phyloP scores from a whole-genome alignment of 1,140 invertebrate genomes.

The Agrilus planipennis region DNA sequence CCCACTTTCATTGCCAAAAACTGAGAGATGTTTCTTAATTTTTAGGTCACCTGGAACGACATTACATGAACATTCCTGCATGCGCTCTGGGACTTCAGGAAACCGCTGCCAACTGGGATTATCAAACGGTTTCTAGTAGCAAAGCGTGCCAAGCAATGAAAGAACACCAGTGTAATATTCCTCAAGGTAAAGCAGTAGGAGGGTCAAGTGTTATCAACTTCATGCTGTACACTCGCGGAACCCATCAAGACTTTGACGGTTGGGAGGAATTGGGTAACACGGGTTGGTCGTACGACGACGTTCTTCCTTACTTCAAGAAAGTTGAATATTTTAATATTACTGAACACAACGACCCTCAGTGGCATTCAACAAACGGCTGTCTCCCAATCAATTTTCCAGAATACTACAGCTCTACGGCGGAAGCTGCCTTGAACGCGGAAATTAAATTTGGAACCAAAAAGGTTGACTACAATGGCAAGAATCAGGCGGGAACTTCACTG shows the following conservation, averaged over 20 bases:
- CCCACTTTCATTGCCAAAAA: too few relatives aligned
- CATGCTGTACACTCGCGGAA: conserved; percentile 81
- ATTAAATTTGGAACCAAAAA: conserved; percentile 51
- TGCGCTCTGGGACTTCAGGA: conserved; percentile 50
- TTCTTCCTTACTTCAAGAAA: conserved; percentile 73
- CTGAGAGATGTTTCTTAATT: too few relatives aligned
- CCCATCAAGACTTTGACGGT: conserved; percentile 59
- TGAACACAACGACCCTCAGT: conserved; percentile 36
- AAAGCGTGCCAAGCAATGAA: conserved; percentile 38
- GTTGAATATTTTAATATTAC: conserved; percentile 54
- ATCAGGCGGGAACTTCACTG: conserved; percentile 47
- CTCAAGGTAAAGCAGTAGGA: conserved; percentile 65
- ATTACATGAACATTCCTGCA: conserved; percentile 53
- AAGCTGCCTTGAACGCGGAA: conserved; percentile 55
- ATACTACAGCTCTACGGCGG: conserved; percentile 45
- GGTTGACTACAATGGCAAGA: conserved; percentile 61
- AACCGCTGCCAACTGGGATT: conserved; percentile 43
- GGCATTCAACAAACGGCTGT: conserved; percentile 48
- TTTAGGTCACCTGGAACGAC: neutral
- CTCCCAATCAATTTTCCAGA: conserved; percentile 44
- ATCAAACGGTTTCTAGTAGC: conserved; percentile 43
- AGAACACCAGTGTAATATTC: conserved; percentile 49
- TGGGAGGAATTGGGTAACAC: conserved; percentile 66
- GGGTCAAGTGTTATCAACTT: conserved; percentile 80
- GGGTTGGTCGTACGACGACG: conserved; percentile 69